phyloP scores from a whole-genome alignment of 1,140 invertebrate genomes.

The Vanessa tameamea region DNA sequence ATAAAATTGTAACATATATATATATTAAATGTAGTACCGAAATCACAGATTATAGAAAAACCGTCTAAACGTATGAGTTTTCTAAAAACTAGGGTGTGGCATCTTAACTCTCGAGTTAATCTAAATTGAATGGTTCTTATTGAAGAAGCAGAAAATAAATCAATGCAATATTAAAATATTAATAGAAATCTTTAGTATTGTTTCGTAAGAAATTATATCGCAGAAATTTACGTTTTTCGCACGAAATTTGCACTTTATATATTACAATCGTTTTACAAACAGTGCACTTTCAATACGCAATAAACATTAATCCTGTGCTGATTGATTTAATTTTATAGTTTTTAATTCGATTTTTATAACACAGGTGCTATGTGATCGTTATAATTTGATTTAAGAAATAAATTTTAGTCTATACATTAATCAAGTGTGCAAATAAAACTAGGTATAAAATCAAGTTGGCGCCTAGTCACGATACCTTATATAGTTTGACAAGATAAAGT shows the following conservation, averaged over 20 bases:
- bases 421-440: slow-evolving; percentile 19
- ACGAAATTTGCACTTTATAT: too few relatives aligned
- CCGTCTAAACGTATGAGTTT: too few relatives aligned
- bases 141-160: too few relatives aligned
- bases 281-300: not conserved
- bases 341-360: not conserved
- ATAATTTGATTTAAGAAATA: slow-evolving; percentile 4
- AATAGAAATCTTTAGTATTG: too few relatives aligned
- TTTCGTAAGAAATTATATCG: too few relatives aligned
- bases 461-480: slow-evolving; percentile 39
- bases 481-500: slow-evolving; percentile 43
- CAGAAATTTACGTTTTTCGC: too few relatives aligned
- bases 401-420: slow-evolving; percentile 15
- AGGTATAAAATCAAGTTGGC: slow-evolving; percentile 31
- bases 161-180: too few relatives aligned
- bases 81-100: too few relatives aligned
- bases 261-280: not conserved
- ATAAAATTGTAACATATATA: not conserved
- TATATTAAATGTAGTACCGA: too few relatives aligned
- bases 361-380: not conserved
- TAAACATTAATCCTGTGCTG: not conserved
- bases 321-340: not conserved
- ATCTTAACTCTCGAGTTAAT: too few relatives aligned
- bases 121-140: too few relatives aligned
- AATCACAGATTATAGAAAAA: too few relatives aligned